Evolutionary conservation across 2,113 vertebrate genomes (phyloP).

Genomic region (Marmota monax): DNA sequence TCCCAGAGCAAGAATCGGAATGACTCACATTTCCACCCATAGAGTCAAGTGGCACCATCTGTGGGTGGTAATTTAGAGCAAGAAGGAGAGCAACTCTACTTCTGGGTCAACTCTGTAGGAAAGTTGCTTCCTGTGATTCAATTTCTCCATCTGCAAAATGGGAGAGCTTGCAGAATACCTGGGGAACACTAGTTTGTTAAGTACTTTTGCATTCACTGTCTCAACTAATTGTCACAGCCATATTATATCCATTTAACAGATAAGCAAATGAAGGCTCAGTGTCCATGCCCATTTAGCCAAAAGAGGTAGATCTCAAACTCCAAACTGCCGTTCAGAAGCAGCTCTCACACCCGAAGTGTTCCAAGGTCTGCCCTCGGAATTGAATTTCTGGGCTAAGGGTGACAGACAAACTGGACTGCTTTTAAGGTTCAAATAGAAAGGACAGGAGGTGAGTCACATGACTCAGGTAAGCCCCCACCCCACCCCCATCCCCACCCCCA

Average conservation of each 20-base stretch:
- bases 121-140: slow-evolving; percentile 16
- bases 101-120: neutral
- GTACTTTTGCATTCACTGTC: neutral
- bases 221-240: neutral
- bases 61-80: neutral
- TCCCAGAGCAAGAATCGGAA: neutral
- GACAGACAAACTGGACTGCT: neutral
- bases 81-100: neutral
- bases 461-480: neutral
- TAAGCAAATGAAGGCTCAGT: slow-evolving; percentile 19
- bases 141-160: neutral
- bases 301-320: neutral
- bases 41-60: neutral
- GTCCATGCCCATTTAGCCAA: neutral
- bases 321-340: neutral
- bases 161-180: neutral
- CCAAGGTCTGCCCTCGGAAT: neutral
- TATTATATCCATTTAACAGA: neutral
- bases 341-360: neutral
- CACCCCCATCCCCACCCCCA: no score
- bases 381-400: neutral
- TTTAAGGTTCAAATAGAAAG: neutral
- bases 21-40: neutral
- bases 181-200: neutral
- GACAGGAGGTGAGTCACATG: neutral